These are phyloP conservation scores for Brachypteracias leptosomus DNA, from an alignment of 2,113 vertebrate species.

Conservation along the genomic window DNA sequence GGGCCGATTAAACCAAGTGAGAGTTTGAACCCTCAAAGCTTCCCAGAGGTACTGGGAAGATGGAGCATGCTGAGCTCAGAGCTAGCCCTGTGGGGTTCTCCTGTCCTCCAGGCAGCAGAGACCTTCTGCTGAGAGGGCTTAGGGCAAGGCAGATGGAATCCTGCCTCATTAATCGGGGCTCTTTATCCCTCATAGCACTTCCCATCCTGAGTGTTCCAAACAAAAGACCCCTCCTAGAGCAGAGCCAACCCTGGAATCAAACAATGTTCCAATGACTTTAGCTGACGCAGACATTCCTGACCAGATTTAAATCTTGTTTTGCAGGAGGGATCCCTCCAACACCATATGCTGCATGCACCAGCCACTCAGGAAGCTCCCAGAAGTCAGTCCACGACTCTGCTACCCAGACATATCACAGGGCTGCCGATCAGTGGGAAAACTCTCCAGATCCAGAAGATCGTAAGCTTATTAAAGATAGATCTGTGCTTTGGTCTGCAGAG, in stretches of 20 bases:
- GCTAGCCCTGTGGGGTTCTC: accelerated
- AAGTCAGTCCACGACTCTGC: background rate
- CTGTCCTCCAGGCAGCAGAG: background rate
- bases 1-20: background rate
- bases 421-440: background rate
- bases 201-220: background rate
- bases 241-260: background rate
- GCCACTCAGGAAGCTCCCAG: background rate
- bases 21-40: background rate
- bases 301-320: slow-evolving; percentile 26
- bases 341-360: accelerated
- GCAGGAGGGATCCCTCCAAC: accelerated
- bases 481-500: slow-evolving; percentile 4
- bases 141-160: background rate
- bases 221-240: background rate
- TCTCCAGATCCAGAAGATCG: background rate
- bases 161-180: background rate
- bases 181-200: background rate
- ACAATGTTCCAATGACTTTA: background rate
- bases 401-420: background rate
- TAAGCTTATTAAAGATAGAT: slow-evolving; percentile 30
- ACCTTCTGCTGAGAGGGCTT: background rate
- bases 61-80: background rate
- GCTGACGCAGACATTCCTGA: slow-evolving; percentile 26
- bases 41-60: background rate